Conservation (phyloP, 2,888 invertebrate species). For the Carcina quercana region DNA sequence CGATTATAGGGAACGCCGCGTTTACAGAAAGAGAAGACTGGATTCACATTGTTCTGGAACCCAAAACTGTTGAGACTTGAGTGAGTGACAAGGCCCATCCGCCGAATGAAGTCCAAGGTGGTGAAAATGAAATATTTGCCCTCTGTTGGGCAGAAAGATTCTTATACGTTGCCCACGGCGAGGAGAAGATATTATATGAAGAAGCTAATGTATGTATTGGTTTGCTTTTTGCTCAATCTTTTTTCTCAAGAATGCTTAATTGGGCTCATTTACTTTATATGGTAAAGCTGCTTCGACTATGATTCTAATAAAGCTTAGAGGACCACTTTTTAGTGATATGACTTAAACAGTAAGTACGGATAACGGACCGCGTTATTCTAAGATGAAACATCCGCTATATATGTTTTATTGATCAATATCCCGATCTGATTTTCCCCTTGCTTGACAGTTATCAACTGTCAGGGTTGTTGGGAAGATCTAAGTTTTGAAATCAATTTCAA, state of each 20-base stretch:
- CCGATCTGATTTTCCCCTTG: no score
- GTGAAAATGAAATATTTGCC: slow-evolving; percentile 78
- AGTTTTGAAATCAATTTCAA: no score
- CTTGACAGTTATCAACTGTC: no score
- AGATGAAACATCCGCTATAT: no score
- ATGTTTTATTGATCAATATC: no score
- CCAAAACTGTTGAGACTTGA: slow-evolving; percentile 10
- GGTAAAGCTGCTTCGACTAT: not conserved
- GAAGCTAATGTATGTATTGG: slow-evolving; percentile 71
- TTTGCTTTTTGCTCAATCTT: slow-evolving; percentile 12
- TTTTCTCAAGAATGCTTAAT: slow-evolving; percentile 3
- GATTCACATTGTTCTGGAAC: no score
- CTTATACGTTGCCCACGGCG: slow-evolving; percentile 75
- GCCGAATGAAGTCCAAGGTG: slow-evolving; percentile 69
- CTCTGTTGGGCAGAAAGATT: slow-evolving; percentile 73
- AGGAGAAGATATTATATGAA: slow-evolving; percentile 77
- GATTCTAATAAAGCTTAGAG: not conserved
- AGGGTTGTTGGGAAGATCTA: no score
- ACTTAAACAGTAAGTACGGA: no score
- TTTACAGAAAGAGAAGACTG: slow-evolving; percentile 19
- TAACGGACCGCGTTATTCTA: no score
- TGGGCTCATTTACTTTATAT: slow-evolving; percentile 8
- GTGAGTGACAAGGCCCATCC: slow-evolving; percentile 23
- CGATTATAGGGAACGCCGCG: slow-evolving; percentile 11
- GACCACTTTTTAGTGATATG: no score